Base-by-base conservation (phyloP, 2,113 vertebrate genomes). In the Garra rufa region DNA sequence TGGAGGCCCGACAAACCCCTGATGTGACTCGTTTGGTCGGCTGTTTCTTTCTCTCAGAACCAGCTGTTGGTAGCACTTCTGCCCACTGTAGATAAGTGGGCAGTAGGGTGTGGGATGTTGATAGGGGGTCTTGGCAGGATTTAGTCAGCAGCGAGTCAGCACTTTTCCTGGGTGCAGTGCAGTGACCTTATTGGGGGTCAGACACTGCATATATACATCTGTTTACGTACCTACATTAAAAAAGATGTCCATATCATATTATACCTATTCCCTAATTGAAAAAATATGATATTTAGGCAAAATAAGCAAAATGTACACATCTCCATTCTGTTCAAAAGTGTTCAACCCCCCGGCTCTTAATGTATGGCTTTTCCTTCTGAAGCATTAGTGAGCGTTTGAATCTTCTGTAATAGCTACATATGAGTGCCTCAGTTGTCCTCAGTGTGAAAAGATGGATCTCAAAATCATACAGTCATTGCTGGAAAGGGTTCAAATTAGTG, bases 21-120 rank as follows among this genome's bases (percentile, higher is more conserved):
- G 57, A 79, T 76, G 59, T 43, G 71, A 48, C 81, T 83, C 26
- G 81, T 83, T 85, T 70, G 30, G 38, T 82, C 19, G 75, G 65
- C 77, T 50, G 41, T 83, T 67, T 61, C 55, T 76, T 74, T 84
- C 65, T 85, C 30, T 69, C 75, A 79, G 65, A 70, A 85, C 88
- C 89, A 90, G 88, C 88, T 90, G 88, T 90, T 87, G 87, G 74
- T 74, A 48, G 81, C 69, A 80, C 82, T 81, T 84, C 88, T 90
- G 89, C 76, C 57, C 81, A 77, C 73, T 65, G 76, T 28, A 88
- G 89, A 89, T 90, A 90, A 89, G 83, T 86, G 82, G 69, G 55
- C 44, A 50, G 85, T 41, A 88, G 85, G 87, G 88, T 77, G 86
- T 84, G 85, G 84, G 86, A 84, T 84, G 87, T 76, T 87, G 88